These are phyloP conservation scores for Athetis lepigone DNA, from an alignment of 2,888 invertebrate species.

Conservation along the genomic window DNA sequence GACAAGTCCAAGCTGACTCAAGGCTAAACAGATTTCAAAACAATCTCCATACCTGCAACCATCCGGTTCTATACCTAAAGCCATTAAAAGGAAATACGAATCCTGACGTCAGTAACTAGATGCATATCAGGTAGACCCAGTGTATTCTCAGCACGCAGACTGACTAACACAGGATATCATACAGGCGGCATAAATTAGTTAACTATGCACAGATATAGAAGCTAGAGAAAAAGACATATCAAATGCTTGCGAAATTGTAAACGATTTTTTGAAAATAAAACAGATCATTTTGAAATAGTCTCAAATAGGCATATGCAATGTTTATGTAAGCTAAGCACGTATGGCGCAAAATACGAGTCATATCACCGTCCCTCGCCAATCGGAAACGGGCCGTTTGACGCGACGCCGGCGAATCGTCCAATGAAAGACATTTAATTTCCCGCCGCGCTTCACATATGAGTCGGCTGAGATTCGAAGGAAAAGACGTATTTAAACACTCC, in stretches of 20 bases:
- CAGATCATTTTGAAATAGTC: not conserved
- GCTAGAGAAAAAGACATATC: constrained; percentile 7
- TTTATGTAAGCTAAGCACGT: not conserved
- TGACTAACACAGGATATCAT: constrained; percentile 61
- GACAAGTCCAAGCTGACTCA: not conserved
- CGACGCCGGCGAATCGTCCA: constrained; percentile 23
- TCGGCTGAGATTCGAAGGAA: constrained; percentile 5
- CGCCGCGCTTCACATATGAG: constrained; percentile 25
- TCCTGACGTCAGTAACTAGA: constrained; percentile 43
- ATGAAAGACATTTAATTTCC: constrained; percentile 50
- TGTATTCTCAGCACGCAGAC: constrained; percentile 53
- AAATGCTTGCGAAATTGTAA: not conserved
- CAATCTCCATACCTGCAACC: constrained; percentile 3
- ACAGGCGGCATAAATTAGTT: constrained; percentile 37
- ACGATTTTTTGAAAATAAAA: not conserved
- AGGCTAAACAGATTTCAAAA: not conserved
- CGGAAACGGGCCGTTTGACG: constrained; percentile 37
- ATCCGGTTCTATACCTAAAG: constrained; percentile 30
- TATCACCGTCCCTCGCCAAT: constrained; percentile 23
- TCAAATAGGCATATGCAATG: not conserved
- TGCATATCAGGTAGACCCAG: constrained; percentile 51
- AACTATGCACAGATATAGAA: constrained; percentile 13
- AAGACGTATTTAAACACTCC: constrained; percentile 18
- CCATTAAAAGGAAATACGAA: constrained; percentile 39
- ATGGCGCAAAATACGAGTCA: not conserved